phyloP scores from a whole-genome alignment of 37 sponge, comb jelly and placozoan genomes.

The Mnemiopsis leidyi region DNA sequence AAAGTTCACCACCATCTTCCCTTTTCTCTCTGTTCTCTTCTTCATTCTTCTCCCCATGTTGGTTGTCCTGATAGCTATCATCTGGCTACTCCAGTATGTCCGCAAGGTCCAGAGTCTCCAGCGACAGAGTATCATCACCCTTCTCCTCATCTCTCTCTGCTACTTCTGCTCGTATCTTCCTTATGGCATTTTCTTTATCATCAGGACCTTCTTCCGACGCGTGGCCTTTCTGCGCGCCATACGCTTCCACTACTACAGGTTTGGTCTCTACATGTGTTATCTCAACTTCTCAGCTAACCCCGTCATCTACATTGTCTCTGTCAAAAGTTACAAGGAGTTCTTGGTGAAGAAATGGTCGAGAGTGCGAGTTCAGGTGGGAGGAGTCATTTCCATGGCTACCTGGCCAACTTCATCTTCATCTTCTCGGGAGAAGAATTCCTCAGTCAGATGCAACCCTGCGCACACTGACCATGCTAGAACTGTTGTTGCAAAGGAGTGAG shows the following conservation, averaged over 20 bases:
- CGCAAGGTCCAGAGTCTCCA: neutral
- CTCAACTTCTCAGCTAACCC: slow-evolving; percentile 55
- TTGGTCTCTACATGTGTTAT: neutral
- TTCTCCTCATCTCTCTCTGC: slow-evolving; percentile 40
- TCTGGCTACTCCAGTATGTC: slow-evolving; percentile 35
- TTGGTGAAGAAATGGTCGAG: neutral
- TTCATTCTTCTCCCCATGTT: slow-evolving; percentile 1
- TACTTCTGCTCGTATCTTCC: slow-evolving; percentile 26
- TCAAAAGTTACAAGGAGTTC: slow-evolving; percentile 37
- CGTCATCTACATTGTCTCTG: neutral
- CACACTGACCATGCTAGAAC: no score
- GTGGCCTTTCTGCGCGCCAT: neutral
- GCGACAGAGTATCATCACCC: slow-evolving; percentile 42
- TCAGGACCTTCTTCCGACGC: neutral
- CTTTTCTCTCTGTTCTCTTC: neutral
- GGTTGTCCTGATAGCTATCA: slow-evolving; percentile 2
- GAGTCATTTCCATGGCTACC: no score
- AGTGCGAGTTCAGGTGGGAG: no score
- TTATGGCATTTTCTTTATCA: neutral
- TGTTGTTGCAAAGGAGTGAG: no score
- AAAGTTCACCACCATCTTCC: neutral
- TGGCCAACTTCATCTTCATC: no score
- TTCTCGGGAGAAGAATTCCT: no score
- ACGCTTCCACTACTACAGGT: neutral
- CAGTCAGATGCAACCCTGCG: no score